Base-by-base conservation (phyloP, 2,113 vertebrate species). In the Mesembrinibis cayennensis region DNA sequence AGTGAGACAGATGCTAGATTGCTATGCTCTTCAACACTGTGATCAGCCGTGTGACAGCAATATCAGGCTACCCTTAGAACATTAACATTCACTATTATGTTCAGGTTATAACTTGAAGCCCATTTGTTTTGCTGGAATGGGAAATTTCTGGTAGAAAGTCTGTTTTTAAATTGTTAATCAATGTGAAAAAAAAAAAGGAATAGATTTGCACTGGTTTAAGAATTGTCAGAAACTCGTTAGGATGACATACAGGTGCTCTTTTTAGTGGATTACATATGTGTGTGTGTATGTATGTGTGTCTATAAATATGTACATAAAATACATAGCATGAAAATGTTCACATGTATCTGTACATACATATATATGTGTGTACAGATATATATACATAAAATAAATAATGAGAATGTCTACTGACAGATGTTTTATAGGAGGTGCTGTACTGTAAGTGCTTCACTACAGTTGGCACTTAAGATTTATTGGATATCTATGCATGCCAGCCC, bases 21-120 rank as follows among this genome's bases (percentile, higher is more conserved):
- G 14, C 27, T 52, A 3, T 65, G 36, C 25, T 77, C 19, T 65
- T 87, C 0, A 0, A 34, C 56, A 23, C 16, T 65, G 32, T 55
- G 40, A 73, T 58, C 38, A 42, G 10, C 22, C 50, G 16, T 59
- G 11, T 44, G 63, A 61, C 0, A 3, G 10, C 34, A 85, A 8
- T 70, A 72, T 27, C n/a, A 72, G 15, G 7, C 9, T n/a, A 70
- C 3, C 10, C 29, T 67, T 26, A n/a, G 19, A 87, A 58, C 9
- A 62, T 10, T 20, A 65, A 3, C 8, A 34, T 42, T 85, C 18
- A 23, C 6, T 76, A 9, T 44, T 78, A 47, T 36, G 38, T 52
- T 65, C 29, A 56, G 38, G 44, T 21, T 73, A 49, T 38, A 70
- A 42, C 5, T 3, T 62, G 23, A 71, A 84, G 40, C 7, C 13